Conservation (phyloP, 2,888 invertebrate species). For the Pteria penguin region DNA sequence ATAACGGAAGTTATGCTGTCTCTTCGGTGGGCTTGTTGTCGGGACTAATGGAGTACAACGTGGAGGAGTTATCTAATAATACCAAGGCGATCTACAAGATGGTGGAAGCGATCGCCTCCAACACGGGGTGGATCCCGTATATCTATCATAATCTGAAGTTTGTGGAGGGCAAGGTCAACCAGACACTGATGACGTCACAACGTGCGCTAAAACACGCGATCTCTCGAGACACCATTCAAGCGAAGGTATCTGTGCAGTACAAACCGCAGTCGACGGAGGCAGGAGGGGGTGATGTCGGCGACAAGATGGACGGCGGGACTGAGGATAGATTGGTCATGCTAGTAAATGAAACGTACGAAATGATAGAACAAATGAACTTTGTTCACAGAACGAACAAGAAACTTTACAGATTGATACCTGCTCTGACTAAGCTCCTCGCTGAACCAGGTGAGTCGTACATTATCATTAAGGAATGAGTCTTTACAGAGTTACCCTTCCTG, state of each 20-base stretch:
- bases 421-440: slow-evolving; percentile 65
- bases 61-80: slow-evolving; percentile 59
- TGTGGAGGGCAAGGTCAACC: slow-evolving; percentile 65
- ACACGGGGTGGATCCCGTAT: slow-evolving; percentile 72
- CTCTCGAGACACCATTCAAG: background rate
- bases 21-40: slow-evolving; percentile 41
- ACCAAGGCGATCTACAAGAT: slow-evolving; percentile 63
- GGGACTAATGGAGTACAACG: slow-evolving; percentile 35
- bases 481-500: too few species aligned
- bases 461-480: too few species aligned
- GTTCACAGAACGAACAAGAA: slow-evolving; percentile 61
- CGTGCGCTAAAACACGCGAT: background rate
- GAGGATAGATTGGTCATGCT: background rate
- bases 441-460: slow-evolving; percentile 64
- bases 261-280: background rate
- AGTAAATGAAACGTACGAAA: background rate
- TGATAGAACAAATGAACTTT: slow-evolving; percentile 49
- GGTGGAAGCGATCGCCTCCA: slow-evolving; percentile 65
- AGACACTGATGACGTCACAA: slow-evolving; percentile 48
- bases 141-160: slow-evolving; percentile 65
- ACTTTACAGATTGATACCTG: slow-evolving; percentile 63
- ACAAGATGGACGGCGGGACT: background rate
- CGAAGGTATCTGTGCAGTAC: background rate
- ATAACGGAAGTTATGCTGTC: background rate
- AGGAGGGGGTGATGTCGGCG: background rate